phyloP scores from a whole-genome alignment of 2,888 invertebrate genomes.

The Boloria selene region DNA sequence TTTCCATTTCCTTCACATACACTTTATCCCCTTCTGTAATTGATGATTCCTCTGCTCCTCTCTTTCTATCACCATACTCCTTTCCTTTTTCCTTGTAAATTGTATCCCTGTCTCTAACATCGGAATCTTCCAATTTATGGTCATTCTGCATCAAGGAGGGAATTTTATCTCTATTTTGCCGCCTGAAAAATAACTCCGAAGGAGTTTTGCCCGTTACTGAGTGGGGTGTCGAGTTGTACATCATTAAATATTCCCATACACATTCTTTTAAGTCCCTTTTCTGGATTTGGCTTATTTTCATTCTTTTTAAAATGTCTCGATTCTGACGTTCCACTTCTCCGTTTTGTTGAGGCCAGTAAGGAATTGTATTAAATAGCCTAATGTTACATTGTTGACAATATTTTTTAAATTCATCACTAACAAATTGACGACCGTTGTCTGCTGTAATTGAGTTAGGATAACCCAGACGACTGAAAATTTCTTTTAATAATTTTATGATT shows the following conservation, averaged over 20 bases:
- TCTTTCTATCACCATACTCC: constrained; percentile 32
- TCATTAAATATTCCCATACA: too few relatives aligned
- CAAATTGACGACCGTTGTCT: constrained; percentile 44
- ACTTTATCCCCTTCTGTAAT: constrained; percentile 35
- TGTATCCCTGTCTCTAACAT: constrained; percentile 33
- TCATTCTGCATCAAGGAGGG: constrained; percentile 28
- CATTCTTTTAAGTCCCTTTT: too few relatives aligned
- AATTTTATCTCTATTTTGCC: constrained; percentile 37
- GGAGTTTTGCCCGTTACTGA: constrained; percentile 38
- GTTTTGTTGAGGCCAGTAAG: background rate
- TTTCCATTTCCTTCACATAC: constrained; percentile 32
- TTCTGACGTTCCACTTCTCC: background rate
- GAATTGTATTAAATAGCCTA: constrained; percentile 28
- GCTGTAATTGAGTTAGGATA: constrained; percentile 38
- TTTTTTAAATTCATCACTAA: constrained; percentile 39
- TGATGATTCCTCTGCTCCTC: constrained; percentile 19
- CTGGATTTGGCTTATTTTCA: background rate
- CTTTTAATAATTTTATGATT: constrained; percentile 40
- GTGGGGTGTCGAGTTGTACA: constrained; percentile 15
- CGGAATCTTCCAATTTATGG: constrained; percentile 18
- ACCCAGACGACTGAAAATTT: constrained; percentile 43
- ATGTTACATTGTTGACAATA: constrained; percentile 39
- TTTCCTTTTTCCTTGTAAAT: constrained; percentile 37
- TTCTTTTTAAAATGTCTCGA: background rate
- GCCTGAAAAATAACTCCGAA: constrained; percentile 36